Base-by-base conservation (phyloP, 2,888 invertebrate species). In the Eupithecia abbreviata region DNA sequence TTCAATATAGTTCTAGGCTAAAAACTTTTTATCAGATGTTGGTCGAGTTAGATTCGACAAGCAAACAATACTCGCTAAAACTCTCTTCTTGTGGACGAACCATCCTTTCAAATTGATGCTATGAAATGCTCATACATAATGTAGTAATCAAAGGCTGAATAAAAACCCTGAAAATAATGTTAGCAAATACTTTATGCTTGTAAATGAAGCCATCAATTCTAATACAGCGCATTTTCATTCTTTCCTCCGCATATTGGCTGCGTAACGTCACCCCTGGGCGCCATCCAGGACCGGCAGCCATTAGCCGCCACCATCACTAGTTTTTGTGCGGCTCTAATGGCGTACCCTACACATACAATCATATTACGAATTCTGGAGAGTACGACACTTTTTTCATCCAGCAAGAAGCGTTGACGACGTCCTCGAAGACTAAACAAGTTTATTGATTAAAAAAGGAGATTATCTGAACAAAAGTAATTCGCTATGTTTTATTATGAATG, bases 201-300 rank as follows among this genome's bases (percentile, higher is more conserved):
- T 74, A 73, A 79, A 79, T 73, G 76, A 76, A 76, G 73, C 72
- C 78, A 79, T 80, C 80, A 73, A 79, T 82, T 73, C 74, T 80
- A 79, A 79, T 80, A 77, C 49, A 18, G 68, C 74, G 72, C 77
- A 78, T 77, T 73, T 79, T 77, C 70, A 55, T 82, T 68, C 69
- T 70, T 58, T 73, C 66, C 72, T 70, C 49, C 69, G 67, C 72
- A 78, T 79, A 81, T 82, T 79, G 79, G 78, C 65, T 70, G 43
- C 45, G 58, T 77, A 74, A 82, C 78, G 68, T 69, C 77, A 69
- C 82, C 80, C 82, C 30, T 42, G 82, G 82, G 82, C 51, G 73
- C 70, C 73, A 73, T 79, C 76, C 74, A 41, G 71, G 66, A 45
- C 51, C 67, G 67, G 71, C 30, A 58, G 45, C 73, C 72, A 74